A percentile compares a stretch with the other conserved stretches of the same genome.
Conservation (phyloP, 2,113 vertebrate genomes). For the Sinocyclocheilus maitianheensis region DNA sequence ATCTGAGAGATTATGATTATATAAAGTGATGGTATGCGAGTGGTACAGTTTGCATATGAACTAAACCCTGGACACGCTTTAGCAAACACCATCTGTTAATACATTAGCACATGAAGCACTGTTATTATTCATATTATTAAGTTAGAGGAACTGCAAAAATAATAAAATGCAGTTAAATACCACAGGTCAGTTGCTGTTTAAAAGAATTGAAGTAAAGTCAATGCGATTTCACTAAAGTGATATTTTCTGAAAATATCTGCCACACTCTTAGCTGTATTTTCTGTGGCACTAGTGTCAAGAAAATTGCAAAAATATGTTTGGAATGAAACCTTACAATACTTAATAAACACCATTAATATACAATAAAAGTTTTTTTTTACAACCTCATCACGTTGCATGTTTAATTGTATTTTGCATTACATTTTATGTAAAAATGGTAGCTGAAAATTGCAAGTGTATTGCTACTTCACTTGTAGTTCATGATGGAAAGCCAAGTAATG, state of each 20-base stretch:
- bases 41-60: neutral
- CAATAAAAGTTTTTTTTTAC: no score
- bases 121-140: neutral
- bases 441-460: no score
- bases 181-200: no score
- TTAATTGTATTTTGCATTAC: no score
- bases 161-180: neutral
- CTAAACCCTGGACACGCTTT: neutral
- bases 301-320: no score
- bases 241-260: no score
- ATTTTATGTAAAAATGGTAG: no score
- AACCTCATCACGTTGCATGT: no score
- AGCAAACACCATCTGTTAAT: neutral
- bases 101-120: neutral
- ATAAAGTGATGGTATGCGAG: neutral
- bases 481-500: no score
- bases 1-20: slow-evolving; percentile 28
- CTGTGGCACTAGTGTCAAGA: no score
- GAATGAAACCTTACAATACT: neutral
- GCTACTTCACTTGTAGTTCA: no score
- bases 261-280: no score
- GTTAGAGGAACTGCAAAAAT: neutral
- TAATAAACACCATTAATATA: neutral
- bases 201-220: neutral
- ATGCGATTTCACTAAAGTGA: neutral